phyloP scores from a whole-genome alignment of 1,140 invertebrate genomes.

The Andricus grossulariae region DNA sequence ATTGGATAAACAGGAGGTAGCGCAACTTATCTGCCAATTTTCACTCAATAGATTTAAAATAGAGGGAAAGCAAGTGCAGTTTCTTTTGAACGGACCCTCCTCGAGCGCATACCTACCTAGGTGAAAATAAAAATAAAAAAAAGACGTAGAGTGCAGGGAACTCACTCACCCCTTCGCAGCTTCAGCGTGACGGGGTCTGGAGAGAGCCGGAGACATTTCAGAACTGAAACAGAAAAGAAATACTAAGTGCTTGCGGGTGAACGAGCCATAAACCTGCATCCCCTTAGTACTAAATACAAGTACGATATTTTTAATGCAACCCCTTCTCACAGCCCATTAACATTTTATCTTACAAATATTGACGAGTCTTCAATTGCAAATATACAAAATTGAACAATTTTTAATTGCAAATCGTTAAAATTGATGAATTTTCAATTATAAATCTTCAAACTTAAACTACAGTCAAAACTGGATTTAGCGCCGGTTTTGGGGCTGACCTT shows the following conservation, averaged over 20 bases:
- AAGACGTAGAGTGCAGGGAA: conserved; percentile 33
- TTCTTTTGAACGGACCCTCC: conserved; percentile 23
- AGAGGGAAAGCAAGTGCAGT: conserved; percentile 24
- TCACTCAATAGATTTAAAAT: conserved; percentile 19
- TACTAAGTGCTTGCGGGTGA: conserved; percentile 32
- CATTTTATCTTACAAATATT: no score
- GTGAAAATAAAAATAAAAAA: conserved; percentile 17
- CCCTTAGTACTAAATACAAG: no score
- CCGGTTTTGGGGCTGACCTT: no score
- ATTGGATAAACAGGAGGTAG: background rate
- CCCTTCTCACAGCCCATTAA: no score
- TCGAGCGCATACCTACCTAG: conserved; percentile 14
- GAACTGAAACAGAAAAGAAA: conserved; percentile 83
- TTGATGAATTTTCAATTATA: no score
- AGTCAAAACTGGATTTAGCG: no score
- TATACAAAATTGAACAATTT: no score
- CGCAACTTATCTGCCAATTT: background rate
- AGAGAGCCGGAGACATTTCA: conserved; percentile 93
- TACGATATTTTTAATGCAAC: no score
- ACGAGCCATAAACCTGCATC: background rate
- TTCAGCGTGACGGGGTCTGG: conserved; percentile 91
- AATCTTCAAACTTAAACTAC: no score
- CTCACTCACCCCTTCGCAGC: conserved; percentile 88
- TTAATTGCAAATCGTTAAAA: no score
- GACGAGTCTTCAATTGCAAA: no score